Evolutionary conservation across 2,797 vertebrate genomes (phyloP), one percentile per base, ranked within the genome.

Genomic region (Meriones psammophilus): DNA sequence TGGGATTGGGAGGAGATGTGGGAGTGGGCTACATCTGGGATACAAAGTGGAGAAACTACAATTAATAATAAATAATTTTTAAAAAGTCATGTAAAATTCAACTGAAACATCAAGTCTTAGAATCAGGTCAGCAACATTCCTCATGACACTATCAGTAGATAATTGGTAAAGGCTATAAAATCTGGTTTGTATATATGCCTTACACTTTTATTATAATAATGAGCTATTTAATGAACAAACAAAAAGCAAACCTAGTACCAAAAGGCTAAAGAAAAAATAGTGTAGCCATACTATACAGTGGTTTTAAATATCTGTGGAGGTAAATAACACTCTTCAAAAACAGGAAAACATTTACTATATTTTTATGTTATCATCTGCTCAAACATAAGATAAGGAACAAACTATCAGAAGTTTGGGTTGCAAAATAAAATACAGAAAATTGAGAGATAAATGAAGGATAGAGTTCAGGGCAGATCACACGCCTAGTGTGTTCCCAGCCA

Each of bases 201-300:
- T 68, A 73, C 1, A 33, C 14, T 60, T 60, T 90, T 17, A 89
- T 71, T 85, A 4, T 54, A 30, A 20, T 39, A 58, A 30, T 85
- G 18, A 95, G 85, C 14, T 79, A 92, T 56, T 77, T 66, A 73
- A 58, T 73, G 18, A 10, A 9, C 80, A 94, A 95, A 88, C 89
- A 33, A 69, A 96, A 88, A 56, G 3, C 2, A n/a, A 18, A 46
- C 2, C 1, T 4, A 22, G 13, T 89, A 50, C 89, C n/a, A 58
- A 36, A 77, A 54, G 8, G 87, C 9, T 10, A 86, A 42, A 86
- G 4, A 46, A 18, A 50, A 92, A 94, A 54, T 2, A 46, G 0
- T 66, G 2, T 80, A 50, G 3, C 8, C 54, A 91, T 39, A n/a
- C 20, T 54, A 14, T 50, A 68, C 24, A 22, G 8, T 92, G 12